Evolutionary conservation across 2,113 vertebrate species (phyloP), one percentile per base, ranked within the genome.

Genomic region (Thymallus thymallus): DNA sequence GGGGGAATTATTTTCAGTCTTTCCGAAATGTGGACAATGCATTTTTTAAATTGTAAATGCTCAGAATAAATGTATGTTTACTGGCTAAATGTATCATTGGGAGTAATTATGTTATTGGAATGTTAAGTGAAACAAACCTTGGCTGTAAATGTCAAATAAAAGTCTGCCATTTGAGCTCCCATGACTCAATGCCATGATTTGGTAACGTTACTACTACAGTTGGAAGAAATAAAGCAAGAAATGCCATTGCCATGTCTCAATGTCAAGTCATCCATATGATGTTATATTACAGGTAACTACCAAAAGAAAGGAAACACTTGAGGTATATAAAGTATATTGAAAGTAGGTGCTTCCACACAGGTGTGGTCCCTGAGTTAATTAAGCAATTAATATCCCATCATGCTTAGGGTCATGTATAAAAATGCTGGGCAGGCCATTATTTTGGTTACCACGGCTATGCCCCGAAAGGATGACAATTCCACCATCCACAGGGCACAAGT

Each of bases 101-200:
- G 29, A 76, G 13, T 51, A 22, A 73, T 56, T 56, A 62, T 67
- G 60, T 22, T 46, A 71, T 41, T 80, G 45, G 73, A 68, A 58
- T 46, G 75, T 71, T 35, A 76, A 76, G 24, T 69, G 60, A 68
- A 68, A 76, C 62, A 56, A 78, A 73, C 71, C 3, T 63, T 56
- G 64, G 62, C 48, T 78, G 68, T 71, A 78, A 85, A 85, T 80
- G 75, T 76, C 72, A 75, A 80, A 80, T 75, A 58, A 73, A 76
- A 76, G 69, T 78, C 20, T 74, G 35, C 46, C 65, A 6, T 6
- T 68, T 65, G 30, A 62, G 71, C 73, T 71, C n/a, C 68, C 69
- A 4, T 76, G 60, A 66, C 32, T 13, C 65, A 69, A 65, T 81
- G 68, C 18, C 56, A 62, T 16, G 68, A 73, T 60, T 73, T 51